Percentiles rank a stretch among this genome's conserved stretches.
These are phyloP conservation scores for Channa maculata DNA, from an alignment of 2,113 vertebrate genomes.

Conservation along the genomic window DNA sequence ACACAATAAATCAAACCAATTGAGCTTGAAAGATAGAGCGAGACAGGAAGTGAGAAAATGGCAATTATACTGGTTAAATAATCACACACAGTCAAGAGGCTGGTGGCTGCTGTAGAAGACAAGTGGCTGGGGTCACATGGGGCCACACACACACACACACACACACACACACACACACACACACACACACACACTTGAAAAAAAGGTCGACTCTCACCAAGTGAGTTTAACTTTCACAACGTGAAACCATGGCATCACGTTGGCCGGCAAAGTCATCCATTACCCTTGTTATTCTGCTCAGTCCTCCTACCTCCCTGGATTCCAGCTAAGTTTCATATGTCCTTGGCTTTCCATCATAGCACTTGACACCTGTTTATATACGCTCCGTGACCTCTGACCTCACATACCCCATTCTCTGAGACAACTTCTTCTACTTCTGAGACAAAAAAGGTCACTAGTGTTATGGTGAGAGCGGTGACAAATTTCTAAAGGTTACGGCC, in stretches of 20 bases:
- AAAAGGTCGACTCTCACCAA: conserved; percentile 57
- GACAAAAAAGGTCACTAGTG: neutral
- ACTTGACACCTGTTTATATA: conserved; percentile 73
- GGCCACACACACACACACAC: neutral
- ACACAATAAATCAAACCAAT: neutral
- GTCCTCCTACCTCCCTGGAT: neutral
- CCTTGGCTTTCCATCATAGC: conserved; percentile 56
- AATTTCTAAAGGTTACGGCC: neutral
- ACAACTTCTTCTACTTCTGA: neutral
- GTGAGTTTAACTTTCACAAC: conserved; percentile 52
- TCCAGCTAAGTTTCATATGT: conserved; percentile 50
- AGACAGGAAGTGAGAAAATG: neutral
- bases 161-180: conserved; percentile 13
- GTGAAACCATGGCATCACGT: conserved; percentile 63
- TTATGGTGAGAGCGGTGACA: conserved; percentile 14
- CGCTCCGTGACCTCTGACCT: conserved; percentile 48
- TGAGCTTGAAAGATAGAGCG: neutral
- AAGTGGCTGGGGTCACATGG: neutral
- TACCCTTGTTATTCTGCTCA: conserved; percentile 40
- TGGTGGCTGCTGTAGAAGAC: neutral
- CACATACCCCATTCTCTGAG: conserved; percentile 10
- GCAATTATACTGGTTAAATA: conserved; percentile 10
- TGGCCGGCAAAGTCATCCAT: conserved; percentile 48
- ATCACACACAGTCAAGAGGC: conserved; percentile 12
- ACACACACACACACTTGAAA: neutral